Base-by-base conservation (phyloP, 2,113 vertebrate genomes). In the Entosphenus tridentatus region DNA sequence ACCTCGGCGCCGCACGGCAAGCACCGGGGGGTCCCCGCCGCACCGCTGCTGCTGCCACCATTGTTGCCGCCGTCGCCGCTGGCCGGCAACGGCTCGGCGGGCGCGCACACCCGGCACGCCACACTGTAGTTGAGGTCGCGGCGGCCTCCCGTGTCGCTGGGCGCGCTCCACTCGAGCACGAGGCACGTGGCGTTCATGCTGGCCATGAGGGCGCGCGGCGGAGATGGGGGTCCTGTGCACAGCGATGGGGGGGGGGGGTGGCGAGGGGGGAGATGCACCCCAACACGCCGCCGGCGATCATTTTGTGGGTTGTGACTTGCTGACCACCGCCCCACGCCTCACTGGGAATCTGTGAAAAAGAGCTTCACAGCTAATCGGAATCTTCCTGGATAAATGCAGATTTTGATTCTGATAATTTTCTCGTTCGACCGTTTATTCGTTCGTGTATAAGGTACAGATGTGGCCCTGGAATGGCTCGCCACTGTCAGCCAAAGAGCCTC, bases 1-100 rank as follows among this genome's bases (percentile, higher is more conserved):
- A 96, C 87, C 74, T 87, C 89, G 57, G 83, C 85, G 72, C 89
- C 88, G 74, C 93, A 98, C 1, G 88, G 81, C 72, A 87, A 81
- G 67, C 93, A 98, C 74, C 96, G 90, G 1, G 62, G n/a, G 87
- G 69, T 96, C 92, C 92, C 89, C 96, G 77, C 88, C 87, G 80
- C 91, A 96, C 55, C 87, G 80, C 91, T 80, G 83, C 95, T 96
- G 74, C 85, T 96, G 76, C 95, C 89, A n/a, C 96, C 93, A 1
- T 82, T 87, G 67, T 92, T 86, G 72, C 93, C 91, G 2, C 90
- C 91, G 0, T 83, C 85, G 79, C 96, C 93, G 1, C 89, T 90
- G 8, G 93, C 89, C 65, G 88, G 91, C 77, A 83, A 84, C 93
- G 91, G 96, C 76, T 98, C 93, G 77, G 96, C 81, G 78, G 82